phyloP scores from a whole-genome alignment of 2,888 invertebrate genomes.

The Mimumesa dahlbomi region DNA sequence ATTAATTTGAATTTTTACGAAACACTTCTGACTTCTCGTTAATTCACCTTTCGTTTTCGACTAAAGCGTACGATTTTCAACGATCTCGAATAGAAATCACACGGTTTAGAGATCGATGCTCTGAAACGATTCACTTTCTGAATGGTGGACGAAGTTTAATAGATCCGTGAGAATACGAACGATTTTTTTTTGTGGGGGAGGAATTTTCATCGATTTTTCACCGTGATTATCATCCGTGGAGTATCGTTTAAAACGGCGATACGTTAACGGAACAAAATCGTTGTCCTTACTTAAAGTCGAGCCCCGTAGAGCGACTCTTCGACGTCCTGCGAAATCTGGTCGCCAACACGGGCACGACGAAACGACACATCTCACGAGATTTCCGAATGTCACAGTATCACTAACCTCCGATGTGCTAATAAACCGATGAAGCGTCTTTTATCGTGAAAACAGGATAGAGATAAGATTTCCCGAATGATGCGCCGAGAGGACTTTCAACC shows the following conservation, averaged over 20 bases:
- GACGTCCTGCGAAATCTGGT: conserved; percentile 70
- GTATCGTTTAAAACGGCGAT: neutral
- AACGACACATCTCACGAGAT: conserved; percentile 41
- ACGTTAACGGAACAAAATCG: neutral
- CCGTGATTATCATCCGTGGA: too few relatives aligned
- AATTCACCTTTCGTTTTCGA: too few relatives aligned
- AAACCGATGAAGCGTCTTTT: neutral
- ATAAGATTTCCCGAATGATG: conserved; percentile 13
- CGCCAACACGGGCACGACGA: conserved; percentile 46
- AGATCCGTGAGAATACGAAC: too few relatives aligned
- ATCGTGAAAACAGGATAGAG: neutral
- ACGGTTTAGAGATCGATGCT: too few relatives aligned
- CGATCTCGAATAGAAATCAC: too few relatives aligned
- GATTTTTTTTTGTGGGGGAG: too few relatives aligned
- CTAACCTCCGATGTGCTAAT: neutral
- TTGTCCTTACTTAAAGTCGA: conserved; percentile 57
- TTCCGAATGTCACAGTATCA: neutral
- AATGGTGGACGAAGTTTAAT: too few relatives aligned
- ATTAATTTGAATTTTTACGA: too few relatives aligned
- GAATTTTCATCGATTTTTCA: too few relatives aligned
- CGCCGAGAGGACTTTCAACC: neutral
- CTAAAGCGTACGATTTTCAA: too few relatives aligned
- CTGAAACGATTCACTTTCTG: too few relatives aligned
- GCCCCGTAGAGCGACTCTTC: conserved; percentile 65
- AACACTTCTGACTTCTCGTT: too few relatives aligned